Conservation (phyloP, 2,888 invertebrate genomes). For the Megaustenia siamemsis region DNA sequence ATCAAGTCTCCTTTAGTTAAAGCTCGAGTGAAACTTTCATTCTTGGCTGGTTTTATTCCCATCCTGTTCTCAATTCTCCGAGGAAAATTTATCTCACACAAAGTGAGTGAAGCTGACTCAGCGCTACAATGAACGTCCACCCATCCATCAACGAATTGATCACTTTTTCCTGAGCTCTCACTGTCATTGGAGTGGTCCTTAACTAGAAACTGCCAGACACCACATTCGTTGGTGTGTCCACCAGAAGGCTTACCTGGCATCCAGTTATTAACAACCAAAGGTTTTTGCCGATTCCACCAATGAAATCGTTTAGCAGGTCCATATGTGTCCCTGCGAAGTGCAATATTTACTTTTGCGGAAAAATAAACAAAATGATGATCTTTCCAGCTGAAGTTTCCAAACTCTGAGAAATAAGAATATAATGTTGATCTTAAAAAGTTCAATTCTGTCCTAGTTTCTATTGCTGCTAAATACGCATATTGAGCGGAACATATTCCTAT, state of each 20-base stretch:
- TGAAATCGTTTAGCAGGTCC: not conserved
- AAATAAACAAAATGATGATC: not conserved
- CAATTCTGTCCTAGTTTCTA: not conserved
- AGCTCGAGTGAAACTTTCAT: too few species aligned
- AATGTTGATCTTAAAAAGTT: not conserved
- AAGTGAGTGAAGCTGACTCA: not conserved
- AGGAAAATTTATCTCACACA: not conserved
- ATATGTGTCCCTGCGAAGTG: not conserved
- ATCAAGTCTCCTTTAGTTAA: too few species aligned
- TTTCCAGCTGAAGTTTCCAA: not conserved
- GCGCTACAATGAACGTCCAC: not conserved
- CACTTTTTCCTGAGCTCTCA: too few species aligned
- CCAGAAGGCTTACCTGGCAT: too few species aligned
- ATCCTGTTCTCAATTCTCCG: too few species aligned
- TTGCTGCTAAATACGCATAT: not conserved
- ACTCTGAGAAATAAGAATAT: not conserved
- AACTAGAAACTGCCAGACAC: not conserved
- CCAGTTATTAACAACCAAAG: too few species aligned
- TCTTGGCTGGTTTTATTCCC: too few species aligned
- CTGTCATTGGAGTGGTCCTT: too few species aligned
- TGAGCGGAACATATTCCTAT: not conserved
- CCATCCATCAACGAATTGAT: too few species aligned
- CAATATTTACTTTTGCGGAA: not conserved
- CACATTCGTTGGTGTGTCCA: too few species aligned
- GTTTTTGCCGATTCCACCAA: not conserved